Evolutionary conservation across 2,797 vertebrate species (phyloP).

Genomic region (Dermochelys coriacea): DNA sequence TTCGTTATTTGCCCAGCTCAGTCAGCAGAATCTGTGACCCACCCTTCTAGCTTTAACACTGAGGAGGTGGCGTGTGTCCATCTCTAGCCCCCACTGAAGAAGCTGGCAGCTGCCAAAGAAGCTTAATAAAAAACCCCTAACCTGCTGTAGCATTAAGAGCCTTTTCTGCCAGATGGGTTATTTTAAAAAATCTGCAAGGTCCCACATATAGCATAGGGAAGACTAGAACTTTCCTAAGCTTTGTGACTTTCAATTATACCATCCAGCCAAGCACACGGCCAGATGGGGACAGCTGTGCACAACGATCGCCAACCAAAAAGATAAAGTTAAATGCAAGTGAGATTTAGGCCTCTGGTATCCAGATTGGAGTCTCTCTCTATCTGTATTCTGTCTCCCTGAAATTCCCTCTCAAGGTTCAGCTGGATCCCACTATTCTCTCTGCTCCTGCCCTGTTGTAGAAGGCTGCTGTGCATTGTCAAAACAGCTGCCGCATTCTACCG

Average conservation of each 20-base stretch:
- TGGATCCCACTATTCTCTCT: background rate
- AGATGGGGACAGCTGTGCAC: background rate
- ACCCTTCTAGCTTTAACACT: background rate
- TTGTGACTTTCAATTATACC: background rate
- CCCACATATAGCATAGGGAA: background rate
- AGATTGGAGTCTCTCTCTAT: background rate
- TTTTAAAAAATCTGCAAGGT: background rate
- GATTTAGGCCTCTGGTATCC: background rate
- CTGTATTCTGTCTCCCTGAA: background rate
- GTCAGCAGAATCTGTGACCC: background rate
- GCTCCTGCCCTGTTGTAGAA: background rate
- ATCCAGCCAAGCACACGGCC: background rate
- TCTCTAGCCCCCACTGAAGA: background rate
- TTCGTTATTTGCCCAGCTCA: background rate
- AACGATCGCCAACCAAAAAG: background rate
- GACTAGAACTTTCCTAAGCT: background rate
- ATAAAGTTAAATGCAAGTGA: background rate
- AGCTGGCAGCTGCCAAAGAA: background rate
- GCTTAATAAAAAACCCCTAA: background rate
- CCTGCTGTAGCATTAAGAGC: background rate
- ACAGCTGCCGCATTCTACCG: background rate
- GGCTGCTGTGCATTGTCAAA: no score
- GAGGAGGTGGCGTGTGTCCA: background rate
- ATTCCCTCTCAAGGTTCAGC: background rate
- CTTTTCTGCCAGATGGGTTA: background rate